Conservation (phyloP, 2,797 vertebrate species). For the Bovichtus variegatus region DNA sequence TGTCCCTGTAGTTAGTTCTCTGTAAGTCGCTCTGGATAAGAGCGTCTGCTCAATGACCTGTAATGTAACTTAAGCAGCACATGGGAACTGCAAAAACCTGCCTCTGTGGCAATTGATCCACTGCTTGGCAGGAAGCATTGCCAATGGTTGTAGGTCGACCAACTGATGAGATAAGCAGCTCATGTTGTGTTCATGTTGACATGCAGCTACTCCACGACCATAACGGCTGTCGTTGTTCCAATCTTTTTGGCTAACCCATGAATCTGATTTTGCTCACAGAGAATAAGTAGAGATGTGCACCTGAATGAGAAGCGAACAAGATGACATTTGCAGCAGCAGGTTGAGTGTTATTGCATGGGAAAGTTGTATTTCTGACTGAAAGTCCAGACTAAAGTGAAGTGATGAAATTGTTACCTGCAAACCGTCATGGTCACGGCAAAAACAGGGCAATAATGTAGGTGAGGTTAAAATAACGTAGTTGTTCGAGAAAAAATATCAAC, state of each 20-base stretch:
- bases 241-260: background rate
- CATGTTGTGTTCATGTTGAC: background rate
- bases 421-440: conserved; percentile 9
- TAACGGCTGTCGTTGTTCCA: too few relatives aligned
- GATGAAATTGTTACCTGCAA: background rate
- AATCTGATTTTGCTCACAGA: background rate
- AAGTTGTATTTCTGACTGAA: background rate
- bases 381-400: background rate
- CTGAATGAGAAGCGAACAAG: background rate
- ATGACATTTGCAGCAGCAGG: background rate
- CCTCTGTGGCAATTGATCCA: background rate
- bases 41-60: too few relatives aligned
- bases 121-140: background rate
- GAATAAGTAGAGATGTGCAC: background rate
- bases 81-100: background rate
- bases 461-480: background rate
- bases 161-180: background rate
- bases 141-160: background rate
- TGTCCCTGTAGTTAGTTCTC: too few relatives aligned
- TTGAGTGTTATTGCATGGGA: background rate
- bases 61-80: background rate
- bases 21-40: too few relatives aligned
- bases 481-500: conserved; percentile 1
- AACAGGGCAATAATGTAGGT: background rate
- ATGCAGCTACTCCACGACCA: background rate